phyloP scores from a whole-genome alignment of 2,888 invertebrate species.

The Anagyrus pseudococci region DNA sequence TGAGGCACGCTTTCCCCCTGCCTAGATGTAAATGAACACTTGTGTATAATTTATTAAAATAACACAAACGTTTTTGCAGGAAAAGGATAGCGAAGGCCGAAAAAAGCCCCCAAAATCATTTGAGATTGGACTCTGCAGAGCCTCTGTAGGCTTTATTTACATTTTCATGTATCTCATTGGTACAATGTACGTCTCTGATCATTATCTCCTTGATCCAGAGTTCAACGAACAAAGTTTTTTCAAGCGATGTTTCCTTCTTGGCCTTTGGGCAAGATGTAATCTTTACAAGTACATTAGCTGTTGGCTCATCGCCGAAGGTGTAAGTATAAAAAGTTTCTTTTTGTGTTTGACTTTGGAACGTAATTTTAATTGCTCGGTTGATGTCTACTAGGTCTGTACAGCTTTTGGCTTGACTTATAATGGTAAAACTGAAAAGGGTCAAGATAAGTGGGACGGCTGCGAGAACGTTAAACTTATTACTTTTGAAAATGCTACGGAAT shows the following conservation, averaged over 20 bases:
- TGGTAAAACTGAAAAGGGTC: slow-evolving; percentile 72
- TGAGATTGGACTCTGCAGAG: slow-evolving; percentile 67
- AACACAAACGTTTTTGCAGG: slow-evolving; percentile 38
- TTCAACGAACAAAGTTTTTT: slow-evolving; percentile 67
- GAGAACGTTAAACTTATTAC: slow-evolving; percentile 84
- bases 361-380: background rate
- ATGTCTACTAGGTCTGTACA: slow-evolving; percentile 52
- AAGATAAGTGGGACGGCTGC: slow-evolving; percentile 83
- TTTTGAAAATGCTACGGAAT: slow-evolving; percentile 84
- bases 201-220: slow-evolving; percentile 73
- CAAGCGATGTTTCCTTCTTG: slow-evolving; percentile 72
- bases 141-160: slow-evolving; percentile 75
- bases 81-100: slow-evolving; percentile 54
- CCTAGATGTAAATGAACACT: background rate
- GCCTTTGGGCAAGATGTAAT: slow-evolving; percentile 84
- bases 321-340: background rate
- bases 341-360: background rate
- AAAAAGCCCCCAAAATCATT: slow-evolving; percentile 59
- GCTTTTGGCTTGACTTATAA: slow-evolving; percentile 84
- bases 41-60: background rate
- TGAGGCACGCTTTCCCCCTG: slow-evolving; percentile 48
- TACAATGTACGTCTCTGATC: slow-evolving; percentile 73
- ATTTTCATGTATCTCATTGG: slow-evolving; percentile 78
- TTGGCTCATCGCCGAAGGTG: slow-evolving; percentile 90
- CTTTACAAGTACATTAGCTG: slow-evolving; percentile 93